Conservation (phyloP, 2,113 vertebrate genomes). For the Ophthalmolycus amberensis region DNA sequence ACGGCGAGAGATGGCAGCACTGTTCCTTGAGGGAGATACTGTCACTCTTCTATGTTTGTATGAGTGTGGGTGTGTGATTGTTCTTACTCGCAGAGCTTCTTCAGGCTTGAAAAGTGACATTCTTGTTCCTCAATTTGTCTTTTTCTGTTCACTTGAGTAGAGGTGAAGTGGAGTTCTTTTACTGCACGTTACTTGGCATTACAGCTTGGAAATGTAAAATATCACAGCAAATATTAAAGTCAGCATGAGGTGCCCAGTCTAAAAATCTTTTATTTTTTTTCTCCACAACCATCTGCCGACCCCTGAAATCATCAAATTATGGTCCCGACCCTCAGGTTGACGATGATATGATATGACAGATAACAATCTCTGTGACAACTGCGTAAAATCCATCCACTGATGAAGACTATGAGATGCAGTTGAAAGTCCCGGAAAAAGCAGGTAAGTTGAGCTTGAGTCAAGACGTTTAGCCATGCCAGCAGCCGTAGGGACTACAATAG, state of each 20-base stretch:
- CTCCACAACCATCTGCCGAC: neutral
- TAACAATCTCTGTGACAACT: neutral
- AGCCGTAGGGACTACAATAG: neutral
- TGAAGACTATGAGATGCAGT: neutral
- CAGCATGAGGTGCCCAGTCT: neutral
- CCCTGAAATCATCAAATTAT: neutral
- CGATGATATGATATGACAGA: neutral
- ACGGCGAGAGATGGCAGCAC: conserved; percentile 52
- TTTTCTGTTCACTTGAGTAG: neutral
- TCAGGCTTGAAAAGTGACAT: conserved; percentile 9
- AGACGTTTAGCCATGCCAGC: too few species aligned
- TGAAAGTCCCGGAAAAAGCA: neutral
- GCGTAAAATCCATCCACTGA: neutral
- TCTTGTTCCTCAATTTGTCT: neutral
- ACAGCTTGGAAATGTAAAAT: neutral
- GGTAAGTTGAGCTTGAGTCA: neutral
- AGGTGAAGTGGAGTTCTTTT: neutral
- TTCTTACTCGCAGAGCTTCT: conserved; percentile 34
- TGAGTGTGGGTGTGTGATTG: conserved; percentile 33
- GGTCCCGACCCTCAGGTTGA: neutral
- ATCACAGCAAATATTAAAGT: neutral
- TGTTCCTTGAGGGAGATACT: conserved; percentile 62
- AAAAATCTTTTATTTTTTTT: neutral
- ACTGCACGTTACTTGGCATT: neutral
- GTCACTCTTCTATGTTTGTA: conserved; percentile 43